phyloP scores from a whole-genome alignment of 2,797 vertebrate species.

The Hybognathus amarus region DNA sequence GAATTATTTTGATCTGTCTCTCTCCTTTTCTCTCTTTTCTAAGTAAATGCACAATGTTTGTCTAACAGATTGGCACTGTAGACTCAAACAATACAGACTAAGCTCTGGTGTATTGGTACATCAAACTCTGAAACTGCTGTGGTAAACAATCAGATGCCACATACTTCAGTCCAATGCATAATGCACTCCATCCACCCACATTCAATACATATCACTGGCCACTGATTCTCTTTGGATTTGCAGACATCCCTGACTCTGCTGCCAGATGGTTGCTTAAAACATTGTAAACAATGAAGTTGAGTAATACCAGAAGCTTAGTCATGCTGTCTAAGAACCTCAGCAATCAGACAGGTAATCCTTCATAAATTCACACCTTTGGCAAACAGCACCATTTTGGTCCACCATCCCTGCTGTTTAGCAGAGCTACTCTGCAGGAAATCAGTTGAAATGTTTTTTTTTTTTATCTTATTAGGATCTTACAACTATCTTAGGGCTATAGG shows the following conservation, averaged over 20 bases:
- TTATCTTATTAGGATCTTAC: too few relatives aligned
- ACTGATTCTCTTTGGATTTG: slow-evolving; percentile 6
- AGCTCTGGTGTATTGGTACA: slow-evolving; percentile 8
- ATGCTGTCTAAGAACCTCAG: not conserved
- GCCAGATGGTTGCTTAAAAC: slow-evolving; percentile 21
- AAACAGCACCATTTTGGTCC: slow-evolving; percentile 1
- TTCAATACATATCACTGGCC: not conserved
- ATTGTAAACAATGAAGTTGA: not conserved
- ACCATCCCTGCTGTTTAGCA: slow-evolving; percentile 2
- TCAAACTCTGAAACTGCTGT: slow-evolving; percentile 20
- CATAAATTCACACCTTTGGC: slow-evolving; percentile 3
- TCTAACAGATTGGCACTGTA: not conserved
- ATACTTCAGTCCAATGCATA: not conserved
- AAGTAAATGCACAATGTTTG: not conserved
- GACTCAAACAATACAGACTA: not conserved
- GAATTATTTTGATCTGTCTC: not conserved
- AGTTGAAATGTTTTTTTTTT: not conserved
- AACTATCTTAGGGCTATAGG: not conserved
- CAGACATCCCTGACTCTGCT: not conserved
- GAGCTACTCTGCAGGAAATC: slow-evolving; percentile 6
- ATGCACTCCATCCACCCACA: not conserved
- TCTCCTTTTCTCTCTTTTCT: not conserved
- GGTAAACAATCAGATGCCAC: not conserved
- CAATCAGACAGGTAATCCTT: slow-evolving; percentile 13
- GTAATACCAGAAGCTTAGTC: not conserved